Evolutionary conservation across 2,113 vertebrate species (phyloP).

Genomic region (Chionomys nivalis): DNA sequence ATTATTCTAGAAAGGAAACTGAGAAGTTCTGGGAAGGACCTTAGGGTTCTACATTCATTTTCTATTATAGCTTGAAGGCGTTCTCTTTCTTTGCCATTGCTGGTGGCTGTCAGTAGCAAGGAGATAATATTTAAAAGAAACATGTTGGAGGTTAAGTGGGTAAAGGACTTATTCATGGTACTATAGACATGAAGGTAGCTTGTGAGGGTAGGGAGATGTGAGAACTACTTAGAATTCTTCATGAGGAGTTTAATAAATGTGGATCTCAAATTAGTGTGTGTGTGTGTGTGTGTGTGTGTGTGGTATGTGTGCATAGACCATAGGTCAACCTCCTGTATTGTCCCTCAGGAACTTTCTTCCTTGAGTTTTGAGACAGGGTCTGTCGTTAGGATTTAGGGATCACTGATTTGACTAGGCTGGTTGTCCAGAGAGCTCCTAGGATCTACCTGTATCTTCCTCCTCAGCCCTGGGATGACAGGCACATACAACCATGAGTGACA

Average conservation of each 20-base stretch:
- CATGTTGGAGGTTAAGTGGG: neutral
- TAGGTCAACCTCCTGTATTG: too few species aligned
- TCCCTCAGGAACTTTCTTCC: neutral
- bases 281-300: neutral
- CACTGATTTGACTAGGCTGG: neutral
- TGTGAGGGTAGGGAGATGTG: neutral
- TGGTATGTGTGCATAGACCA: too few species aligned
- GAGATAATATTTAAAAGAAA: neutral
- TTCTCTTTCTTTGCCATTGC: neutral
- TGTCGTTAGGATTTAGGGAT: neutral
- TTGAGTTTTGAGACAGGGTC: neutral
- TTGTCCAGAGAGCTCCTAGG: neutral
- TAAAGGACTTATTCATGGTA: neutral
- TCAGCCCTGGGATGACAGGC: neutral
- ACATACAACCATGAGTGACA: neutral
- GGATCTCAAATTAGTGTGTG: neutral
- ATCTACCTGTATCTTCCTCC: neutral
- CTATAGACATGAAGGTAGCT: neutral
- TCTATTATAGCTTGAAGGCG: slow-evolving; percentile 68
- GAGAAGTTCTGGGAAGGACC: slow-evolving; percentile 53
- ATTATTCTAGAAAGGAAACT: slow-evolving; percentile 80
- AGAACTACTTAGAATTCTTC: neutral
- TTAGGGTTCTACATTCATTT: slow-evolving; percentile 70
- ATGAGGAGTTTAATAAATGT: neutral
- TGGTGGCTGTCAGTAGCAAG: neutral